phyloP scores from a whole-genome alignment of 2,113 vertebrate genomes.

The Monarcha castaneiventris region DNA sequence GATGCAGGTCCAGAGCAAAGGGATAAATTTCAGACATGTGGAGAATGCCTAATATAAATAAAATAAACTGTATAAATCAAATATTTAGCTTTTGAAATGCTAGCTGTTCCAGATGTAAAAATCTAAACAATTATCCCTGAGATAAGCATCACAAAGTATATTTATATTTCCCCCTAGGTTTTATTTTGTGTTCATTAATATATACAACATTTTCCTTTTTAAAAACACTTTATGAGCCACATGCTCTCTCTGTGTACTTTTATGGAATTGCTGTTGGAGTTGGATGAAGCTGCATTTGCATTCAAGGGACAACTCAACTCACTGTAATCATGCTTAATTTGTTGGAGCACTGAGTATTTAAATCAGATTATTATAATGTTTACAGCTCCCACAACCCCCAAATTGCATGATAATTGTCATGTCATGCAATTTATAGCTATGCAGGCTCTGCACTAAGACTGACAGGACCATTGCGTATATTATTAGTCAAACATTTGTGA shows the following conservation, averaged over 20 bases:
- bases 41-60: conserved; percentile 47
- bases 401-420: conserved; percentile 47
- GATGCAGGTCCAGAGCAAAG: background rate
- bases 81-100: conserved; percentile 54
- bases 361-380: conserved; percentile 61
- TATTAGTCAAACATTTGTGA: conserved; percentile 7
- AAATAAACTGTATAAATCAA: conserved; percentile 32
- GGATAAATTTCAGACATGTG: background rate
- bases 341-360: conserved; percentile 38
- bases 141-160: conserved; percentile 50
- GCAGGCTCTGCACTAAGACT: background rate
- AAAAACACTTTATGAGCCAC: conserved; percentile 25
- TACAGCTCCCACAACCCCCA: conserved; percentile 42
- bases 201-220: conserved; percentile 44
- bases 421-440: conserved; percentile 39
- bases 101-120: conserved; percentile 42
- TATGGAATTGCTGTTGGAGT: conserved; percentile 12
- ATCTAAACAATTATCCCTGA: conserved; percentile 43
- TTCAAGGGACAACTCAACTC: conserved; percentile 22
- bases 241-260: conserved; percentile 10
- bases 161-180: conserved; percentile 42
- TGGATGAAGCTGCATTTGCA: conserved; percentile 37
- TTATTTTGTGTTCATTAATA: conserved; percentile 54
- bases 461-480: background rate
- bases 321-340: conserved; percentile 48